Evolutionary conservation across 2,888 invertebrate species (phyloP).

Genomic region (Eristalinus aeneus): DNA sequence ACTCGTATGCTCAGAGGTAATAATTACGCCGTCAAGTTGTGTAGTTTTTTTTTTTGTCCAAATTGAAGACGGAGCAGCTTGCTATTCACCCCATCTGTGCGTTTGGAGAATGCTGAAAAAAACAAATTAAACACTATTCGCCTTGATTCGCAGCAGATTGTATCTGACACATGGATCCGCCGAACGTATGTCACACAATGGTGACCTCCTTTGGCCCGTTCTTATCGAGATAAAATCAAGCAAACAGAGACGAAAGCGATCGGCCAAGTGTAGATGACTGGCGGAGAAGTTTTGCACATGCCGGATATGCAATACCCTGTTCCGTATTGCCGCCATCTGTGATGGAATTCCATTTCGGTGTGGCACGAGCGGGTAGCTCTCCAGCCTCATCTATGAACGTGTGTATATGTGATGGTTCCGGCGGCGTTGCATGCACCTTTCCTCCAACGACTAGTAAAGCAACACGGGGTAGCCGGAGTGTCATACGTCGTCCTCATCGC

Average conservation of each 20-base stretch:
- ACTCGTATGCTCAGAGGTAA: conserved; percentile 30
- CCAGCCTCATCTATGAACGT: conserved; percentile 40
- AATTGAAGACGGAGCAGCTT: conserved; percentile 24
- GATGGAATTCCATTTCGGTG: conserved; percentile 42
- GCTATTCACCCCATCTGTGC: conserved; percentile 50
- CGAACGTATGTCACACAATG: conserved; percentile 53
- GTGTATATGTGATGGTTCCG: conserved; percentile 30
- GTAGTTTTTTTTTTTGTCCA: conserved; percentile 4
- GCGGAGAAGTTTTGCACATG: conserved; percentile 74
- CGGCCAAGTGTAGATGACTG: conserved; percentile 55
- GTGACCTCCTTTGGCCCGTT: conserved; percentile 36
- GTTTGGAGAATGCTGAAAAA: background rate
- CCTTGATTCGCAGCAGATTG: conserved; percentile 52
- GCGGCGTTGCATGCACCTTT: conserved; percentile 46
- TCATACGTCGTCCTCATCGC: conserved; percentile 30
- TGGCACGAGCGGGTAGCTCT: conserved; percentile 64
- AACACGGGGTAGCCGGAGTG: conserved; percentile 40
- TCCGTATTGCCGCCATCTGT: conserved; percentile 37
- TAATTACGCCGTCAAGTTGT: conserved; percentile 51
- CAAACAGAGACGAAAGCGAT: conserved; percentile 56
- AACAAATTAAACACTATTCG: conserved; percentile 27
- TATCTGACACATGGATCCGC: conserved; percentile 48
- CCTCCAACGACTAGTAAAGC: conserved; percentile 9
- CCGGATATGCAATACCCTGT: conserved; percentile 73
- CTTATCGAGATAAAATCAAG: conserved; percentile 29